phyloP scores from a whole-genome alignment of 2,113 vertebrate species.

The Nesoenas mayeri region DNA sequence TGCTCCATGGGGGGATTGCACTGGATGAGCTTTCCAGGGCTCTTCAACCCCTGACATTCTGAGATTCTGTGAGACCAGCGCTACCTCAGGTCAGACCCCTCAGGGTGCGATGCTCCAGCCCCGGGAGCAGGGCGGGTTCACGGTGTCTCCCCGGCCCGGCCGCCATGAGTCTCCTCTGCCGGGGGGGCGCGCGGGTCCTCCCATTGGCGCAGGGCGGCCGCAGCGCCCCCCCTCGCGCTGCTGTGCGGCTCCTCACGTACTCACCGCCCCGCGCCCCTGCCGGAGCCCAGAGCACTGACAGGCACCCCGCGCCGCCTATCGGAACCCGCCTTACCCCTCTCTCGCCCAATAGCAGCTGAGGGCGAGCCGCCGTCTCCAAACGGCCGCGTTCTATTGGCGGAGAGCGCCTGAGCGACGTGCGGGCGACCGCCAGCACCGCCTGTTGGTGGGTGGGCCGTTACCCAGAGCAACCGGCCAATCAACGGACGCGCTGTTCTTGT shows the following conservation, averaged over 20 bases:
- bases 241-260: conserved; percentile 76
- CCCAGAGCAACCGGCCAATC: background rate
- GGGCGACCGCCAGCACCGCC: background rate
- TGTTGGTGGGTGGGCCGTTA: background rate
- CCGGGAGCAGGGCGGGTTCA: background rate
- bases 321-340: fast-evolving
- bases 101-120: background rate
- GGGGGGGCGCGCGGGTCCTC: background rate
- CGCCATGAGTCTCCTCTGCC: background rate
- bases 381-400: background rate
- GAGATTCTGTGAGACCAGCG: too few species aligned
- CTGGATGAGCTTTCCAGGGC: too few species aligned
- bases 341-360: background rate
- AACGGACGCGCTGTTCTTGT: background rate
- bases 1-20: too few species aligned
- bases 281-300: background rate
- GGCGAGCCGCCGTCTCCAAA: background rate
- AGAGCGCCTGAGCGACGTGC: background rate
- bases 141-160: background rate
- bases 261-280: conserved; percentile 12
- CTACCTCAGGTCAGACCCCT: too few species aligned
- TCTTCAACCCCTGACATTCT: too few species aligned
- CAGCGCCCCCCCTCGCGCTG: background rate
- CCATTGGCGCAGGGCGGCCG: background rate
- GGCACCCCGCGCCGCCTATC: background rate